phyloP scores from a whole-genome alignment of 2,888 invertebrate genomes.

The Endotricha flammealis region DNA sequence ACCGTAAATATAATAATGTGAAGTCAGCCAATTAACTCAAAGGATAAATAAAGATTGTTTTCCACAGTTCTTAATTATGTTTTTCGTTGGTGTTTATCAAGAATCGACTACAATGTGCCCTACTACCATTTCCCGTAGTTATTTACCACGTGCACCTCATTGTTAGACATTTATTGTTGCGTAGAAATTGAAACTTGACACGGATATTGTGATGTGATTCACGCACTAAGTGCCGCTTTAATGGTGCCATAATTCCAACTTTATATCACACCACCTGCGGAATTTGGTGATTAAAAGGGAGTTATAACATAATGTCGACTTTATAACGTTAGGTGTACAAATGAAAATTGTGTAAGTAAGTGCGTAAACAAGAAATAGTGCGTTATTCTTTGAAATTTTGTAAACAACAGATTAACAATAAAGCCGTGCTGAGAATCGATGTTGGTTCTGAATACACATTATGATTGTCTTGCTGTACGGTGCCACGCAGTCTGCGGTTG shows the following conservation, averaged over 20 bases:
- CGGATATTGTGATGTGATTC: slow-evolving; percentile 13
- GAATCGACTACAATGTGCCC: background rate
- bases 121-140: slow-evolving; percentile 1
- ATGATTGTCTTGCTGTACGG: background rate
- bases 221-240: slow-evolving; percentile 8
- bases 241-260: background rate
- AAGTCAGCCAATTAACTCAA: too few relatives aligned
- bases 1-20: too few relatives aligned
- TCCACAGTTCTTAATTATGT: background rate
- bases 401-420: background rate
- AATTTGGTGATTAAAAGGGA: background rate
- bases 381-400: background rate
- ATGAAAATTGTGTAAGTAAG: background rate
- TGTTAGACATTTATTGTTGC: slow-evolving; percentile 8
- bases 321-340: background rate
- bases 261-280: background rate
- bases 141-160: slow-evolving; percentile 9
- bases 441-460: background rate
- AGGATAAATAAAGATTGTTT: too few relatives aligned
- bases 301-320: too few relatives aligned
- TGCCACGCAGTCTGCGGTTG: slow-evolving; percentile 14
- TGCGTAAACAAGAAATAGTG: background rate
- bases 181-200: slow-evolving; percentile 17
- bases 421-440: background rate
- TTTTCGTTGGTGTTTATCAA: background rate